Percentiles rank a stretch among this genome's conserved stretches.
phyloP scores from a whole-genome alignment of 2,113 vertebrate genomes.

The Chaetodon trifascialis region DNA sequence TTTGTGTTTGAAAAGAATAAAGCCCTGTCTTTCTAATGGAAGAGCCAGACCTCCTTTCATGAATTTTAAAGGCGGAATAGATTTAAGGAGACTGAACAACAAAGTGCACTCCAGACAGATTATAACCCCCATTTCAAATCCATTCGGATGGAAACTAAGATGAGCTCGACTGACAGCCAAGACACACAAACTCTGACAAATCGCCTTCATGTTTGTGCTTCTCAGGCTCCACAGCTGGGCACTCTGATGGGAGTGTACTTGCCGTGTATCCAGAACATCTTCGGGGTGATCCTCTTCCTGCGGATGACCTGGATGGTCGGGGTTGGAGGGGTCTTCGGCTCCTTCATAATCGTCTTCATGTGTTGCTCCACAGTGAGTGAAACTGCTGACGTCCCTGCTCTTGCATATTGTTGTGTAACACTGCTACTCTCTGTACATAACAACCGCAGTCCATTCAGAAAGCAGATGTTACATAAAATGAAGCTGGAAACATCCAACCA shows the following conservation, averaged over 20 bases:
- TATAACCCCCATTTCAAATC: background rate
- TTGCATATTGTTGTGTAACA: background rate
- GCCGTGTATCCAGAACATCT: slow-evolving; percentile 98
- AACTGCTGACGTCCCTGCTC: background rate
- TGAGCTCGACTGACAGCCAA: background rate
- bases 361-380: slow-evolving; percentile 96
- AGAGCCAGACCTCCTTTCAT: background rate
- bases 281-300: slow-evolving; percentile 98
- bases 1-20: slow-evolving; percentile 10
- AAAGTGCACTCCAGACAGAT: background rate
- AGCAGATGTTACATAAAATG: background rate
- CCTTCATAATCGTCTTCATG: slow-evolving; percentile 96
- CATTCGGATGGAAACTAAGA: background rate
- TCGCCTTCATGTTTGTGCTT: slow-evolving; percentile 17
- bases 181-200: background rate
- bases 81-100: slow-evolving; percentile 1
- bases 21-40: background rate
- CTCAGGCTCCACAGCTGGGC: slow-evolving; percentile 94
- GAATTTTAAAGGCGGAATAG: background rate
- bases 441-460: background rate
- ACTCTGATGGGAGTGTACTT: slow-evolving; percentile 98
- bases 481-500: background rate
- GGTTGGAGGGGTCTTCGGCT: slow-evolving; percentile 92
- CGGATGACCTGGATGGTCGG: slow-evolving; percentile 99
- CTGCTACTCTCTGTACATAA: background rate